A percentile compares a stretch with the other conserved stretches of the same genome.
phyloP scores from a whole-genome alignment of 2,797 vertebrate species.

The Eulemur coronatus region DNA sequence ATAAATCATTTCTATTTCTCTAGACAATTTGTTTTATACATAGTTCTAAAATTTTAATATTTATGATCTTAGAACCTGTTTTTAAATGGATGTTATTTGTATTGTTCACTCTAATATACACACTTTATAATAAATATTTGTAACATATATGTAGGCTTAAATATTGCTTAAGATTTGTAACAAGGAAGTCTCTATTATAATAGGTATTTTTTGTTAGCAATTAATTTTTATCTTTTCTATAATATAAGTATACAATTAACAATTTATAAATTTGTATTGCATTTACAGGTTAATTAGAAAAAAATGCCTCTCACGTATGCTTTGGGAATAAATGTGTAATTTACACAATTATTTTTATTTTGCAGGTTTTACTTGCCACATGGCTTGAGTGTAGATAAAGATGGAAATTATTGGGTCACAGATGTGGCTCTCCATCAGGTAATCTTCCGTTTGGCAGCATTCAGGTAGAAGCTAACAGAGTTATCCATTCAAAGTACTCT shows the following conservation, averaged over 20 bases:
- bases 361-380: slow-evolving; percentile 97
- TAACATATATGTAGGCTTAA: not conserved
- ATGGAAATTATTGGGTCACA: slow-evolving; percentile 96
- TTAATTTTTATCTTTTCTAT: slow-evolving; percentile 6
- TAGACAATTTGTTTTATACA: not conserved
- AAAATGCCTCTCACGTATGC: not conserved
- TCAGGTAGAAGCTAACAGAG: not conserved
- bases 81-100: slow-evolving; percentile 5
- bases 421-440: slow-evolving; percentile 99
- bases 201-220: not conserved
- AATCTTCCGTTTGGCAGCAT: slow-evolving; percentile 31
- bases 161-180: not conserved
- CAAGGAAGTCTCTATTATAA: not conserved
- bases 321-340: not conserved
- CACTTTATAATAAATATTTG: not conserved
- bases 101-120: not conserved
- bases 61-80: not conserved
- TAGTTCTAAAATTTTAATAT: slow-evolving; percentile 32
- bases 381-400: slow-evolving; percentile 93
- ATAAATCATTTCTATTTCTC: slow-evolving; percentile 30
- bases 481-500: not conserved
- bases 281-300: not conserved
- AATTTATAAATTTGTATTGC: not conserved
- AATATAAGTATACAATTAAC: not conserved
- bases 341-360: slow-evolving; percentile 59